These are phyloP conservation scores for Xestia c-nigrum DNA, from an alignment of 2,888 invertebrate genomes.

Conservation along the genomic window DNA sequence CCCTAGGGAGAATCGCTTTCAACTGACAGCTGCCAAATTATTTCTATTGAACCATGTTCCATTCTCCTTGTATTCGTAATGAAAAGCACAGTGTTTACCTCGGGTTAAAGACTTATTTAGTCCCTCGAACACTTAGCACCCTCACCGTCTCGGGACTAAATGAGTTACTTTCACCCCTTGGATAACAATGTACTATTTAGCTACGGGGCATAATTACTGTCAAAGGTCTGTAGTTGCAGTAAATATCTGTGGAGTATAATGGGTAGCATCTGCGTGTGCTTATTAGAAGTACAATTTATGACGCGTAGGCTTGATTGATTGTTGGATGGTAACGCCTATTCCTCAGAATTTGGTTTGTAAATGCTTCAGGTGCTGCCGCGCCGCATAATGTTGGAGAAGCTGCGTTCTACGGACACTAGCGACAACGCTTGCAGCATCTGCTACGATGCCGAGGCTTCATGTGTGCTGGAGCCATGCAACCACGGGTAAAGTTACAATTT, in stretches of 20 bases:
- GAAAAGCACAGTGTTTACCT: no score
- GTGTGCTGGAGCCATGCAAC: conserved; percentile 94
- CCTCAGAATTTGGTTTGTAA: background rate
- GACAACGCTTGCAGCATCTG: conserved; percentile 97
- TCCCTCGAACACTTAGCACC: no score
- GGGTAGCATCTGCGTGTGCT: background rate
- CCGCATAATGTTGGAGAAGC: conserved; percentile 94
- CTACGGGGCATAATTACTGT: background rate
- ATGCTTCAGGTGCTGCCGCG: conserved; percentile 92
- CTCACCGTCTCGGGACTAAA: no score
- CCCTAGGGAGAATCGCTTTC: no score
- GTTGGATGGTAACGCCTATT: background rate
- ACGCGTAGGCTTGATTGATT: background rate
- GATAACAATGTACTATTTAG: background rate
- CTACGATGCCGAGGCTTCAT: conserved; percentile 94
- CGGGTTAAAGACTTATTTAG: no score
- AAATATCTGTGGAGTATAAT: background rate
- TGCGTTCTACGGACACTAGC: conserved; percentile 93
- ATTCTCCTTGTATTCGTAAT: no score
- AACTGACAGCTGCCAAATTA: no score
- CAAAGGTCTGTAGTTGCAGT: background rate
- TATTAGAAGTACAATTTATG: background rate
- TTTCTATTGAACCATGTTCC: no score
- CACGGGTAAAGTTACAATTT: conserved; percentile 92
- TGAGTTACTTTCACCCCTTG: no score